These are phyloP conservation scores for Zele albiditarsus DNA, from an alignment of 2,888 invertebrate species.

Conservation along the genomic window DNA sequence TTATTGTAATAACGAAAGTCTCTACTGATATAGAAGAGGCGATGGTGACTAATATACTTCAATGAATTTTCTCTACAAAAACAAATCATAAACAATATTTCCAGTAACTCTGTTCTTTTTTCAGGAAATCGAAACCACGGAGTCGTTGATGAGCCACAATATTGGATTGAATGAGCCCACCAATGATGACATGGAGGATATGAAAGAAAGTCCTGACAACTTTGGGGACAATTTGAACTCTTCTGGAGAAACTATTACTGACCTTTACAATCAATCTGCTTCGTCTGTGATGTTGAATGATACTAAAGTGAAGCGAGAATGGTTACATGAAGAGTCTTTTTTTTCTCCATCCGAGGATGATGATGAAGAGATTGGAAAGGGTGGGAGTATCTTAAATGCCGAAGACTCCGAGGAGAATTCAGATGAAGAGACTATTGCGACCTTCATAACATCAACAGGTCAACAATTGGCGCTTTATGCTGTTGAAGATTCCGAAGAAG, in stretches of 20 bases:
- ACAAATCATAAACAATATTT: neutral
- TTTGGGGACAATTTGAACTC: neutral
- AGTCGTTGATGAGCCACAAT: neutral
- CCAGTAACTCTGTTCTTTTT: neutral
- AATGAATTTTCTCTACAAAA: neutral
- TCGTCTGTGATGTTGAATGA: neutral
- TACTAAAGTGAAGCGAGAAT: neutral
- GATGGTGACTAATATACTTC: conserved; percentile 49
- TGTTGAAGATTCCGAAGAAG: conserved; percentile 70
- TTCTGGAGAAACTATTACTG: neutral
- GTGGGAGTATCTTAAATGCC: neutral
- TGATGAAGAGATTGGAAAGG: conserved; percentile 44
- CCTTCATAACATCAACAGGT: conserved; percentile 68
- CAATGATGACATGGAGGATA: neutral
- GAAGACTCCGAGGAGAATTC: conserved; percentile 44
- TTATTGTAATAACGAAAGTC: conserved; percentile 48
- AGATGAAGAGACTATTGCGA: conserved; percentile 68
- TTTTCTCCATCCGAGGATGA: neutral
- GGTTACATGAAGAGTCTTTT: neutral
- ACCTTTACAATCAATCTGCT: neutral
- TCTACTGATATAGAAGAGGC: conserved; percentile 46
- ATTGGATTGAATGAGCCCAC: neutral
- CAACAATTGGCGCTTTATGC: conserved; percentile 69
- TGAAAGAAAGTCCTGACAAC: neutral
- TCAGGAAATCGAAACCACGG: neutral